phyloP scores from a whole-genome alignment of 2,113 vertebrate genomes.

The Okapia johnstoni region DNA sequence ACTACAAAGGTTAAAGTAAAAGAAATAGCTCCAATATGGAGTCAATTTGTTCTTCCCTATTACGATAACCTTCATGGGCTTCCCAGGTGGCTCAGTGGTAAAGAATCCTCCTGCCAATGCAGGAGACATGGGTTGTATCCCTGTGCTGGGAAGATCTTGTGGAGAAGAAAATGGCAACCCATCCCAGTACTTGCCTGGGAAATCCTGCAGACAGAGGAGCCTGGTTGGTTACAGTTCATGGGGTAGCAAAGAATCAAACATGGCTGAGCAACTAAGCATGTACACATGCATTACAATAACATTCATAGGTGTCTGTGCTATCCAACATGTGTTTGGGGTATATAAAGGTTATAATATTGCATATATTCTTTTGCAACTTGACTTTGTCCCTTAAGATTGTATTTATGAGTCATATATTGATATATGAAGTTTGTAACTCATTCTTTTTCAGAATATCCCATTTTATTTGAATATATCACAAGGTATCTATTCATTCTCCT shows the following conservation, averaged over 20 bases:
- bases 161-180: neutral
- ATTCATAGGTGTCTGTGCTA: neutral
- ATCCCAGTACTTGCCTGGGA: neutral
- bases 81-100: neutral
- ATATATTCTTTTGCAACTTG: neutral
- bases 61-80: neutral
- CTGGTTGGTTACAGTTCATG: neutral
- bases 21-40: neutral
- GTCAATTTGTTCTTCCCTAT: neutral
- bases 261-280: fast-evolving
- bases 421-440: neutral
- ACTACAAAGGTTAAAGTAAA: neutral
- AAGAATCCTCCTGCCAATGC: neutral
- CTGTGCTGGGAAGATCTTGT: neutral
- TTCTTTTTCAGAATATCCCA: neutral
- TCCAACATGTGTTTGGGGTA: neutral
- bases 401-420: neutral
- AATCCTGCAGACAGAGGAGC: neutral
- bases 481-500: neutral
- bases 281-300: neutral
- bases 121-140: neutral
- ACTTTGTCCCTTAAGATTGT: neutral
- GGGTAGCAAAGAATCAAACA: neutral
- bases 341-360: neutral
- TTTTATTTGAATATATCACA: neutral